Evolutionary conservation across 2,888 invertebrate genomes (phyloP).

Genomic region (Homarus gammarus): DNA sequence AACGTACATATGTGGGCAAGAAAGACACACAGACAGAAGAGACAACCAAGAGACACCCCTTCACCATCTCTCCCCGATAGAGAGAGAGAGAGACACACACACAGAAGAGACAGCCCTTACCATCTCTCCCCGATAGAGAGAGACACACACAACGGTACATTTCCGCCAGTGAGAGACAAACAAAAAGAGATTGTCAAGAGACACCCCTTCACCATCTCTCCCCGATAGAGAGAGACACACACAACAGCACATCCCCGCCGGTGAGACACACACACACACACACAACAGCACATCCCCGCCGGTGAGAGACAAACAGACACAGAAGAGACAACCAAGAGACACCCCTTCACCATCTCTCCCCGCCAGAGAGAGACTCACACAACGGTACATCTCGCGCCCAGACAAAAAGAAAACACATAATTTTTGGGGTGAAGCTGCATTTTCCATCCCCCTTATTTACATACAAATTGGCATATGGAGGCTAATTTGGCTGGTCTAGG

Average conservation of each 20-base stretch:
- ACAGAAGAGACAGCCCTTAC: no score
- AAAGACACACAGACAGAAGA: conserved; percentile 20
- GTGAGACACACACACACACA: conserved; percentile 15
- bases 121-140: no score
- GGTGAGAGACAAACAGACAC: conserved; percentile 26
- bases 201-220: not conserved
- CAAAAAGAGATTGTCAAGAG: not conserved
- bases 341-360: no score
- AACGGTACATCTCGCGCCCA: conserved; percentile 52
- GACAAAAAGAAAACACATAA: conserved; percentile 48
- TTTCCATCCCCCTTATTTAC: conserved; percentile 64
- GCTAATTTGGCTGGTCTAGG: conserved; percentile 57
- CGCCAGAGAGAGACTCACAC: conserved; percentile 1
- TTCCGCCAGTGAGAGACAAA: conserved; percentile 42
- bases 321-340: not conserved
- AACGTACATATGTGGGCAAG: no score
- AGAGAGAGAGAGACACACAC: conserved; percentile 19
- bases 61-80: not conserved
- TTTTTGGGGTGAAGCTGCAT: conserved; percentile 57
- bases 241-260: conserved; percentile 33
- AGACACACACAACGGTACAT: conserved; percentile 41
- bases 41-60: not conserved
- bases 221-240: not conserved
- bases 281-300: not conserved
- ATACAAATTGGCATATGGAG: conserved; percentile 70